phyloP scores from a whole-genome alignment of 2,113 vertebrate species.

The Cromileptes altivelis region DNA sequence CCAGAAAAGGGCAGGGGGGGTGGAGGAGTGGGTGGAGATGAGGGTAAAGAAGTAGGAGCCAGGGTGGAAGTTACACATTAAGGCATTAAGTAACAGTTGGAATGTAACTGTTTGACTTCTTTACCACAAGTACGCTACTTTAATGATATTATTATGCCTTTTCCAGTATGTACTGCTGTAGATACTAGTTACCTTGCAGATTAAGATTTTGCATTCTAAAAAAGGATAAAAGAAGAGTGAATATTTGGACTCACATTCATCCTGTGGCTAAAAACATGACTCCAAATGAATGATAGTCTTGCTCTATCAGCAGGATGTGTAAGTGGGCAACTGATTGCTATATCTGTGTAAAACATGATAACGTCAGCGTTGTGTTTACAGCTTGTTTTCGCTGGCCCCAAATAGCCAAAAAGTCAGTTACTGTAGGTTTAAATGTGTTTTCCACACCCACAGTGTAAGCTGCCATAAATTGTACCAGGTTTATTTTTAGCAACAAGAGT shows the following conservation, averaged over 20 bases:
- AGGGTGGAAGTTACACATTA: constrained; percentile 18
- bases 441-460: too few species aligned
- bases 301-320: background rate
- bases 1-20: constrained; percentile 84
- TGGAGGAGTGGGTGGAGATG: constrained; percentile 38
- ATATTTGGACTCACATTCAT: background rate
- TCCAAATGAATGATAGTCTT: background rate
- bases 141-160: background rate
- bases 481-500: too few species aligned
- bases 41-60: constrained; percentile 31
- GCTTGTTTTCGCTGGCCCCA: too few species aligned
- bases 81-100: constrained; percentile 31
- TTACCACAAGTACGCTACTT: background rate
- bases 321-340: background rate
- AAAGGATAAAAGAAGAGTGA: background rate
- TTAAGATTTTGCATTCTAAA: background rate
- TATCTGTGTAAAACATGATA: too few species aligned
- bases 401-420: too few species aligned
- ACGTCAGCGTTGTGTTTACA: too few species aligned
- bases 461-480: too few species aligned
- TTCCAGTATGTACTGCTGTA: background rate
- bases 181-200: background rate
- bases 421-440: too few species aligned
- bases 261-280: background rate
- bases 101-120: constrained; percentile 4